Conservation (phyloP, 37 sponge, comb jelly and placozoan species). For the Oopsacas minuta region DNA sequence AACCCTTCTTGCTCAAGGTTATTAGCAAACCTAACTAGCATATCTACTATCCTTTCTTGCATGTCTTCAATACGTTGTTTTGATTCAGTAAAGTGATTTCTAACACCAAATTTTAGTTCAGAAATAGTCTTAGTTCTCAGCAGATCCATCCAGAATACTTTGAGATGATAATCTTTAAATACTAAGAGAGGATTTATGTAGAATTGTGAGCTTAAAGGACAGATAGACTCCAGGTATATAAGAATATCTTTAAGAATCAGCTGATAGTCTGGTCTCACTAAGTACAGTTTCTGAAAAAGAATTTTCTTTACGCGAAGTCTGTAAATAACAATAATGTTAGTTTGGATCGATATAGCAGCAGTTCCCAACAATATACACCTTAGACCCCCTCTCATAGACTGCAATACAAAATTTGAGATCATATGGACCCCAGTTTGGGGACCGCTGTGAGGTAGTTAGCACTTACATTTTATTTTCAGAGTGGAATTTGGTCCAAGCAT, state of each 20-base stretch:
- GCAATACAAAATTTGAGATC: too few relatives aligned
- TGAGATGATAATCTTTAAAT: not conserved
- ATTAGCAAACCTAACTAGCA: not conserved
- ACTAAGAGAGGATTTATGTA: not conserved
- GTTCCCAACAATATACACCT: too few relatives aligned
- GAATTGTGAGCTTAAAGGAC: not conserved
- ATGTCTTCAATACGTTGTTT: not conserved
- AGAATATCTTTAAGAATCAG: not conserved
- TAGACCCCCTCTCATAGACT: too few relatives aligned
- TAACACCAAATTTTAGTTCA: not conserved
- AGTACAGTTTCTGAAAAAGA: not conserved
- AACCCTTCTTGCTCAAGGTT: not conserved
- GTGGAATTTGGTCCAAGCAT: slow-evolving; percentile 23
- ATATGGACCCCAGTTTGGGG: too few relatives aligned
- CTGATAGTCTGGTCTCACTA: not conserved
- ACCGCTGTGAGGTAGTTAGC: too few relatives aligned
- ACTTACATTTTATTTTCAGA: not conserved
- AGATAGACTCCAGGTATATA: not conserved
- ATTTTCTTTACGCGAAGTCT: not conserved
- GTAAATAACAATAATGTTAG: too few relatives aligned
- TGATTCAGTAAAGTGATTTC: not conserved
- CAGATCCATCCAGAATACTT: not conserved
- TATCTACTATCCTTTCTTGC: not conserved
- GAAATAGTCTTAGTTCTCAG: not conserved
- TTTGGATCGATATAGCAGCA: too few relatives aligned